phyloP scores from a whole-genome alignment of 2,797 vertebrate genomes.

The Lithobates pipiens region DNA sequence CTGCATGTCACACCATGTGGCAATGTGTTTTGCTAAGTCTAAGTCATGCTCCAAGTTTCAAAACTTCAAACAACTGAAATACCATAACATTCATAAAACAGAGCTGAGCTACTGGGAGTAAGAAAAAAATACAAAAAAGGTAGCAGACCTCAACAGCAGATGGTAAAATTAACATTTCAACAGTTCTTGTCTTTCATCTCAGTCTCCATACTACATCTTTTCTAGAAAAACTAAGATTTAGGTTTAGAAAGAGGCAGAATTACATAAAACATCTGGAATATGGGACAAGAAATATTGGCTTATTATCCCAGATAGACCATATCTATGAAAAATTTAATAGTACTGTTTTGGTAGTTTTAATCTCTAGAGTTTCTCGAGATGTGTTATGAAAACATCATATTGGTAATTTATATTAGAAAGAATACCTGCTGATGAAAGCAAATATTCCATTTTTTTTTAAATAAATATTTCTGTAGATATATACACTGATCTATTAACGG shows the following conservation, averaged over 20 bases:
- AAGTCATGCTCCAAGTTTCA: conserved; percentile 83
- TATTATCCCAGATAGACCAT: conserved; percentile 93
- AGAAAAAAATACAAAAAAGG: conserved; percentile 86
- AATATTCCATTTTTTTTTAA: conserved; percentile 76
- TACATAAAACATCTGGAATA: conserved; percentile 98
- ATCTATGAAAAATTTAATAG: conserved; percentile 98
- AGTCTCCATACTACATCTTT: conserved; percentile 89
- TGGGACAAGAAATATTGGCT: conserved; percentile 93
- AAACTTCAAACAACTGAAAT: conserved; percentile 96
- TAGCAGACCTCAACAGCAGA: conserved; percentile 96
- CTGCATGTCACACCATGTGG: conserved; percentile 76
- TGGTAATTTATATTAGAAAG: conserved; percentile 92
- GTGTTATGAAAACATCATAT: conserved; percentile 97
- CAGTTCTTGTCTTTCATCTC: conserved; percentile 96
- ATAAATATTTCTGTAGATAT: conserved; percentile 17
- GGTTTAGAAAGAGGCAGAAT: conserved; percentile 90
- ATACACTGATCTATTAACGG: conserved; percentile 1
- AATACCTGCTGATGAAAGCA: conserved; percentile 94
- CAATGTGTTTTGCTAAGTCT: conserved; percentile 85
- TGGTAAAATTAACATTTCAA: conserved; percentile 99
- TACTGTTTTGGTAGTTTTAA: conserved; percentile 95
- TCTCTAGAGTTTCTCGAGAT: conserved; percentile 88
- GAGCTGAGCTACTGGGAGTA: conserved; percentile 93
- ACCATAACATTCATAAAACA: conserved; percentile 96
- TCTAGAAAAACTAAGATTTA: conserved; percentile 84